Conservation (phyloP, 1,140 invertebrate species). For the Aphis gossypii region DNA sequence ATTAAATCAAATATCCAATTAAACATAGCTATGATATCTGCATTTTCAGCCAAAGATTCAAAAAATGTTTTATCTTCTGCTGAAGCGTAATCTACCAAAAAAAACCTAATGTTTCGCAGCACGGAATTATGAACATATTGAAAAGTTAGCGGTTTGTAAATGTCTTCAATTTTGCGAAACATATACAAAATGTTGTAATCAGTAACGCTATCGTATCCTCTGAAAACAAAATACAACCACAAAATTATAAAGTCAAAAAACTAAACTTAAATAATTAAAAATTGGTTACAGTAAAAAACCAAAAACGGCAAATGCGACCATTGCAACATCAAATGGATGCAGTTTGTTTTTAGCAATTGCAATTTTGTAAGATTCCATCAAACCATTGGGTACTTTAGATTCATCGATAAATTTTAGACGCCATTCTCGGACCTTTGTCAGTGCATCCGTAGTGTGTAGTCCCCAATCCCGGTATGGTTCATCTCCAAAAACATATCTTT, state of each 20-base stretch:
- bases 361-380: not conserved
- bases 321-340: not conserved
- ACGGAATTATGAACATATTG: not conserved
- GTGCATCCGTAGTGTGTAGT: not conserved
- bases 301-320: not conserved
- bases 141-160: not conserved
- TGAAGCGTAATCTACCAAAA: not conserved
- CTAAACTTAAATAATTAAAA: not conserved
- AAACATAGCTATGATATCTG: not conserved
- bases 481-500: not conserved
- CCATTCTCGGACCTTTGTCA: not conserved
- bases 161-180: not conserved
- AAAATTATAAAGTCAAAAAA: not conserved
- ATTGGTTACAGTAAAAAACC: not conserved
- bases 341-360: not conserved
- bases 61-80: not conserved
- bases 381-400: not conserved
- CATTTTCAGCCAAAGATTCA: not conserved
- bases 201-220: not conserved
- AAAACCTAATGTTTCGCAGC: not conserved
- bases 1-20: not conserved
- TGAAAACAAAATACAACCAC: not conserved
- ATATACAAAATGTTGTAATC: not conserved
- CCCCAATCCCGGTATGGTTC: not conserved
- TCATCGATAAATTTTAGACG: not conserved